Evolutionary conservation across 92 coral and sea anemone species (phyloP).

Genomic region (Porites evermanni): DNA sequence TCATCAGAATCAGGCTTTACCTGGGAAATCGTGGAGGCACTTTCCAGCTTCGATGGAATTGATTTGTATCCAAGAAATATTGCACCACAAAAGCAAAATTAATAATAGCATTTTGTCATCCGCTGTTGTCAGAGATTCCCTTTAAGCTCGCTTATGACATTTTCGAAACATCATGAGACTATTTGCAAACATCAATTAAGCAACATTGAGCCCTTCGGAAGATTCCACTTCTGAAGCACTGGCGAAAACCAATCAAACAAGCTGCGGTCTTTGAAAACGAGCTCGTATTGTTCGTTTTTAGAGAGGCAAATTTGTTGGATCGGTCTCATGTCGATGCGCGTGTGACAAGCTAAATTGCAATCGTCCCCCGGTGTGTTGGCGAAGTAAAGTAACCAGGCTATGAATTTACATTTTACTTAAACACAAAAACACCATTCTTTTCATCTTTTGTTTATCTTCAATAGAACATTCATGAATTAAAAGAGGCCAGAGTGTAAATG

Average conservation of each 20-base stretch:
- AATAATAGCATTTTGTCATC: background rate
- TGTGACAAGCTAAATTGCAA: background rate
- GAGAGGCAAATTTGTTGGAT: background rate
- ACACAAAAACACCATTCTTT: constrained; percentile 13
- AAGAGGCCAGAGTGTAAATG: background rate
- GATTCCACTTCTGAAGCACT: constrained; percentile 2
- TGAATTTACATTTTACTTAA: constrained; percentile 37
- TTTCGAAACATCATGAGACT: constrained; percentile 5
- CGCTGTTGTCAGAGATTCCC: background rate
- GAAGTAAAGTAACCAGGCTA: background rate
- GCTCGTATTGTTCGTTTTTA: background rate
- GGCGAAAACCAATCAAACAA: background rate
- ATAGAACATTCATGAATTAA: background rate
- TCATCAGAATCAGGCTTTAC: background rate
- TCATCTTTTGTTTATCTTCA: constrained; percentile 14
- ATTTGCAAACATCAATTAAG: constrained; percentile 42
- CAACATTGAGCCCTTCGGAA: constrained; percentile 2
- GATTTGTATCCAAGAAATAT: constrained; percentile 7
- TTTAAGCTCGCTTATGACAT: constrained; percentile 4
- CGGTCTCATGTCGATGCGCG: background rate
- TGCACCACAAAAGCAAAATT: background rate
- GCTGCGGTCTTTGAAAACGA: background rate
- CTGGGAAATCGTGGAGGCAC: constrained; percentile 27
- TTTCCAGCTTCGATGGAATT: constrained; percentile 1
- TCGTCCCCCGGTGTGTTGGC: background rate